phyloP scores from a whole-genome alignment of 2,888 invertebrate species.

The Drosophila sordidula region DNA sequence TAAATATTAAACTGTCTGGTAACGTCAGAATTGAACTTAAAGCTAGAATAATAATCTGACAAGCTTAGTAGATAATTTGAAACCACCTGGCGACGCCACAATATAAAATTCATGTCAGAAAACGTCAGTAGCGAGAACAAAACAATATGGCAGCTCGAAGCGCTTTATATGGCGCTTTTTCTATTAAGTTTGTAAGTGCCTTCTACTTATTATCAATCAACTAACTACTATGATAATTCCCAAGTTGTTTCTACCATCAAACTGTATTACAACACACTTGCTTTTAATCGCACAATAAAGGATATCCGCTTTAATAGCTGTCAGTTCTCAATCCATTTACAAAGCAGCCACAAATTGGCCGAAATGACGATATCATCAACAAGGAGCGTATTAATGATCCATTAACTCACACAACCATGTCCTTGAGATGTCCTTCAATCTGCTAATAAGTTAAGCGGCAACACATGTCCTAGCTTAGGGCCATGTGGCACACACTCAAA shows the following conservation, averaged over 20 bases:
- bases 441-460: slow-evolving; percentile 17
- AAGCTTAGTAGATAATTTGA: too few relatives aligned
- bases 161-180: too few relatives aligned
- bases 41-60: too few relatives aligned
- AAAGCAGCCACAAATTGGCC: neutral
- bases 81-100: too few relatives aligned
- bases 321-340: neutral
- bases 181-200: neutral
- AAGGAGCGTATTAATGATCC: neutral
- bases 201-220: neutral
- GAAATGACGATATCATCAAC: slow-evolving; percentile 12
- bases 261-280: neutral
- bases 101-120: too few relatives aligned
- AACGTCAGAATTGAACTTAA: too few relatives aligned
- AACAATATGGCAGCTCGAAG: neutral
- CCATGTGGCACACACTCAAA: slow-evolving; percentile 14
- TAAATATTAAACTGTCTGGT: too few relatives aligned
- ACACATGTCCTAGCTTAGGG: slow-evolving; percentile 12
- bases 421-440: slow-evolving; percentile 25
- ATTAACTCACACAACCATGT: slow-evolving; percentile 3
- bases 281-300: neutral
- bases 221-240: neutral
- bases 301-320: slow-evolving; percentile 1
- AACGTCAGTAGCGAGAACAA: neutral
- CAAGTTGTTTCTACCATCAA: neutral